Conservation (phyloP, 2,797 vertebrate species). For the Eremophila alpestris region DNA sequence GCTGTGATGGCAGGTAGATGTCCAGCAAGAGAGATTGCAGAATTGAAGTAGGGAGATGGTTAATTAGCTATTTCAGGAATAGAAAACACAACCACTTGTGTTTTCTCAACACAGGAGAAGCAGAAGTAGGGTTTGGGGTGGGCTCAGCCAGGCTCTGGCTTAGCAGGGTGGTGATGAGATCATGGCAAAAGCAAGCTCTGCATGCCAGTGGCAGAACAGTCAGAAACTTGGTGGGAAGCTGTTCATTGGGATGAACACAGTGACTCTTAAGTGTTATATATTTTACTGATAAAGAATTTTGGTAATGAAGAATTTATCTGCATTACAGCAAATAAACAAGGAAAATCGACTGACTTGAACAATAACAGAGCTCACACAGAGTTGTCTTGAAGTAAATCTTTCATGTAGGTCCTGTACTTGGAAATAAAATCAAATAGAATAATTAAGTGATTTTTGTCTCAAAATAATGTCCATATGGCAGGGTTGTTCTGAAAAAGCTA, state of each 20-base stretch:
- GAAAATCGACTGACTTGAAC: not conserved
- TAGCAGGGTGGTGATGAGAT: not conserved
- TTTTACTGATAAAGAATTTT: not conserved
- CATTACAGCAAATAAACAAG: not conserved
- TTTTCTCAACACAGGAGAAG: not conserved
- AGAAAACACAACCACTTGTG: not conserved
- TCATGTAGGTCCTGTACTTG: not conserved
- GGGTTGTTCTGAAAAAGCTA: not conserved
- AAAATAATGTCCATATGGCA: slow-evolving; percentile 20
- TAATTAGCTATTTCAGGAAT: not conserved
- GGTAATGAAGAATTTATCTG: not conserved
- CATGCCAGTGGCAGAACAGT: not conserved
- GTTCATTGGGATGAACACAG: not conserved
- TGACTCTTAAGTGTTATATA: not conserved
- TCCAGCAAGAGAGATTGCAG: not conserved
- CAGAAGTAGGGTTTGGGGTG: not conserved
- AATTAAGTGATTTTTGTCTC: not conserved
- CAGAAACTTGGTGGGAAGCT: not conserved
- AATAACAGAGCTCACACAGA: not conserved
- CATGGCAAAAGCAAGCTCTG: not conserved
- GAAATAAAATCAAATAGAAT: slow-evolving; percentile 4
- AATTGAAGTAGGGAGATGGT: not conserved
- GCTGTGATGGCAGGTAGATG: not conserved
- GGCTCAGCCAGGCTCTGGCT: not conserved
- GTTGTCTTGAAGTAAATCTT: not conserved